A percentile compares a stretch with the other conserved stretches of the same genome.
phyloP scores from a whole-genome alignment of 2,113 vertebrate species.

The Larimichthys crocea region DNA sequence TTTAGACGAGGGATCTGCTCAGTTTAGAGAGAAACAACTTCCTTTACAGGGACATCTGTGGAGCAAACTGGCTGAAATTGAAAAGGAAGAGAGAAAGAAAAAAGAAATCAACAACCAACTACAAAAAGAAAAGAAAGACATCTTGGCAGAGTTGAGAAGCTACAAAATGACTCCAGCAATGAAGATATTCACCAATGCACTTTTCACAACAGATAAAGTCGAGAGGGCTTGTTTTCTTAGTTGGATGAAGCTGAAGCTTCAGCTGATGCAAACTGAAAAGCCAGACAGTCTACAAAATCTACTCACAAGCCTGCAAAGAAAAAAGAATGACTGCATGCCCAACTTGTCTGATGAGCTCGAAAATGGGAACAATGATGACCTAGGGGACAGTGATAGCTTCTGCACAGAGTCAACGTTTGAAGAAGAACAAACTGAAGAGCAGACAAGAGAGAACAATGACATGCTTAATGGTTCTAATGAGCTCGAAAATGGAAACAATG shows the following conservation, averaged over 20 bases:
- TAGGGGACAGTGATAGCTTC: conserved; percentile 55
- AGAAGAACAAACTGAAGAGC: conserved; percentile 23
- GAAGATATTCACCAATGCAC: conserved; percentile 72
- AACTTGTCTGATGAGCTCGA: conserved; percentile 24
- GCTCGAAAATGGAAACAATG: conserved; percentile 9
- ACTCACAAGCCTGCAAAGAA: conserved; percentile 6
- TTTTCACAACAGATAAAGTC: conserved; percentile 64
- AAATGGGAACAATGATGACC: conserved; percentile 3
- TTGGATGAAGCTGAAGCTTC: conserved; percentile 79
- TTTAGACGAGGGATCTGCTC: conserved; percentile 63
- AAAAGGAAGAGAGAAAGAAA: conserved; percentile 70
- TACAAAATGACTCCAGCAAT: conserved; percentile 78
- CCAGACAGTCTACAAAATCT: conserved; percentile 26
- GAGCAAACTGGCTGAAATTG: conserved; percentile 70
- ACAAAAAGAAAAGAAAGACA: conserved; percentile 60
- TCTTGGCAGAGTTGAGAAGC: conserved; percentile 52
- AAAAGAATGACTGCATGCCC: background rate
- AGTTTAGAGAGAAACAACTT: conserved; percentile 72
- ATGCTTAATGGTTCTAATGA: conserved; percentile 26
- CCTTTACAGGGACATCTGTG: conserved; percentile 76
- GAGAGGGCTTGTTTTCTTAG: conserved; percentile 78
- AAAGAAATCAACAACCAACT: conserved; percentile 31
- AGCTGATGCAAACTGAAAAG: conserved; percentile 56
- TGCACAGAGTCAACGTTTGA: conserved; percentile 52
- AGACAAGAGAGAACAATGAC: conserved; percentile 1